phyloP scores from a whole-genome alignment of 2,113 vertebrate genomes.

The Tupaia chinensis region DNA sequence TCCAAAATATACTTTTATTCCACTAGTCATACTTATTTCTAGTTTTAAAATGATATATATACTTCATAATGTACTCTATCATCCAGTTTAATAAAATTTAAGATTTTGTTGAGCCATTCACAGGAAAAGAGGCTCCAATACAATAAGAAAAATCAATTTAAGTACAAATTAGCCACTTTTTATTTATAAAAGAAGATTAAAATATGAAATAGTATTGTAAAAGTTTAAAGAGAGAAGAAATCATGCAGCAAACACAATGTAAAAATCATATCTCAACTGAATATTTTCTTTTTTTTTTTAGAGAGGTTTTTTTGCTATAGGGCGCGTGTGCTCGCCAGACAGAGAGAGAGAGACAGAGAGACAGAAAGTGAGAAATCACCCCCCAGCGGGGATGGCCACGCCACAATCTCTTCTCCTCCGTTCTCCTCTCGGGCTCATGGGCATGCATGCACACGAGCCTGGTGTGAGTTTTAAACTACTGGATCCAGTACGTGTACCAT shows the following conservation, averaged over 20 bases:
- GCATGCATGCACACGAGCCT: too few species aligned
- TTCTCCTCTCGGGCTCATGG: too few species aligned
- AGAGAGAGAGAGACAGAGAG: too few species aligned
- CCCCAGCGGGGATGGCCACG: too few species aligned
- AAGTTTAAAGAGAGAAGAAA: neutral
- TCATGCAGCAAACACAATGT: neutral
- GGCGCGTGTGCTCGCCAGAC: too few species aligned
- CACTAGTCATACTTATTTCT: neutral
- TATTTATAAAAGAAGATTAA: neutral
- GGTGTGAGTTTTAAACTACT: too few species aligned
- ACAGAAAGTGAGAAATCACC: too few species aligned
- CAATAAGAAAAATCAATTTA: neutral
- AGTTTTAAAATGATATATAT: neutral
- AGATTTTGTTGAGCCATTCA: neutral
- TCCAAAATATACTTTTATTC: neutral
- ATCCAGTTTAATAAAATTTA: neutral
- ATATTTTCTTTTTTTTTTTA: neutral
- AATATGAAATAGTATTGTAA: neutral
- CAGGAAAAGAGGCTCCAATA: neutral
- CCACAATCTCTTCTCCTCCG: too few species aligned
- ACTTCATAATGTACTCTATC: neutral
- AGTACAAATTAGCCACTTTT: neutral
- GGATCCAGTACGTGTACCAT: too few species aligned
- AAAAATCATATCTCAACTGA: neutral
- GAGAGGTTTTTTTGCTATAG: too few species aligned